Percentiles rank a stretch among this genome's conserved stretches.
Conservation (phyloP, 2,888 invertebrate species). For the Drosophila macrospina region DNA sequence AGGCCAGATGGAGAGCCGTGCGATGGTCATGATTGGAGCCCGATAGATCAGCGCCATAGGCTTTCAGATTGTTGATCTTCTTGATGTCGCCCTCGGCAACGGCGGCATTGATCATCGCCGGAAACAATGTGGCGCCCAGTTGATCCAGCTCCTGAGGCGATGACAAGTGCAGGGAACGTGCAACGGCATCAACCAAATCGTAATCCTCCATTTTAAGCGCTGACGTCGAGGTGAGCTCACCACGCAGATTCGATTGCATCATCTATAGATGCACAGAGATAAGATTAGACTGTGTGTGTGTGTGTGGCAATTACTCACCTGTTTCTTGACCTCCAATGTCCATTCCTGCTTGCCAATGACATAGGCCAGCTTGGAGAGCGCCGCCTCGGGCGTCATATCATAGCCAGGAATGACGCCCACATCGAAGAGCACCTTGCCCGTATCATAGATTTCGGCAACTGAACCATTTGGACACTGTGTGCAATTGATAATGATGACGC, state of each 20-base stretch:
- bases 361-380: constrained; percentile 95
- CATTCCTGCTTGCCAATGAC: constrained; percentile 92
- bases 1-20: constrained; percentile 93
- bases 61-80: constrained; percentile 85
- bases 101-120: constrained; percentile 89
- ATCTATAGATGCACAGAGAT: constrained; percentile 86
- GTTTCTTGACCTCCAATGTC: constrained; percentile 88
- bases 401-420: constrained; percentile 83
- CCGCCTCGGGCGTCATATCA: constrained; percentile 94
- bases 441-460: constrained; percentile 93
- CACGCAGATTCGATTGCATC: constrained; percentile 91
- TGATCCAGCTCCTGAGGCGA: constrained; percentile 87
- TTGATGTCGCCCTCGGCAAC: constrained; percentile 86
- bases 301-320: constrained; percentile 84
- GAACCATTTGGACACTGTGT: constrained; percentile 95
- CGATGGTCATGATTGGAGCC: constrained; percentile 90
- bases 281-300: neutral
- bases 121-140: constrained; percentile 88
- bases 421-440: constrained; percentile 88
- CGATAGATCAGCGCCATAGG: constrained; percentile 91
- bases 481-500: constrained; percentile 95
- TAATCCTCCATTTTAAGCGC: constrained; percentile 84
- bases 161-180: constrained; percentile 87
- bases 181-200: constrained; percentile 88
- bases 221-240: constrained; percentile 89